Evolutionary conservation across 2,888 invertebrate genomes (phyloP), one percentile per base, ranked within the genome.

Genomic region (Thelaira solivaga): DNA sequence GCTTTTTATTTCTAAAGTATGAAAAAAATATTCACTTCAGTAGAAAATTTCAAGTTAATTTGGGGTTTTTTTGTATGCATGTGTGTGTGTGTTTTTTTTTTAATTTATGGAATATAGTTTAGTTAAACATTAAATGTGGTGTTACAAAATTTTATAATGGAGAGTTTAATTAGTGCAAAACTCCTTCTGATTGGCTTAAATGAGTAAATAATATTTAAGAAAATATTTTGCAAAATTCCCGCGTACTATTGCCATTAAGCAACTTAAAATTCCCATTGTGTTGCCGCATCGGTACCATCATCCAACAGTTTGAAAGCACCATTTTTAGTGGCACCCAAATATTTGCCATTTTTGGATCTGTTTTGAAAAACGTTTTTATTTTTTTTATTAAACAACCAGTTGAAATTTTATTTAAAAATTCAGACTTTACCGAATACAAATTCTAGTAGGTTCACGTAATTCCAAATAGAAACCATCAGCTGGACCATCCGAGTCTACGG

Each of bases 211-310:
- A 69, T 65, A 53, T 59, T 69, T 36, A 11, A 65, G 67, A 78
- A 65, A 57, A 41, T 51, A 67, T 47, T 10, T 61, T 64, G 57
- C 64, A 69, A 51, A 39, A 36, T 57, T 55, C 45, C 55, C 49
- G n/a, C 59, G 31, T 39, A 43, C 2, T 13, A 8, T 16, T 3
- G 13, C n/a, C 45, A n/a, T n/a, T n/a, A 62, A 36, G 26, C 26
- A 29, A 36, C 72, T 90, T 96, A 97, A 90, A 97, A 97, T 90
- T 97, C 97, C 97, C 97, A 97, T 87, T 95, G 95, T 84, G 97
- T 97, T 88, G 97, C 96, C 82, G 91, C 90, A 83, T 93, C 92
- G 84, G 93, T 92, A 86, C 94, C 94, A 81, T 92, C 91, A 78
- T 94, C 95, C 65, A 95, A 95, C 80, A 96, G 91, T 86, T 95